Conservation (phyloP, 2,797 vertebrate species). For the Loris lydekkerianus region DNA sequence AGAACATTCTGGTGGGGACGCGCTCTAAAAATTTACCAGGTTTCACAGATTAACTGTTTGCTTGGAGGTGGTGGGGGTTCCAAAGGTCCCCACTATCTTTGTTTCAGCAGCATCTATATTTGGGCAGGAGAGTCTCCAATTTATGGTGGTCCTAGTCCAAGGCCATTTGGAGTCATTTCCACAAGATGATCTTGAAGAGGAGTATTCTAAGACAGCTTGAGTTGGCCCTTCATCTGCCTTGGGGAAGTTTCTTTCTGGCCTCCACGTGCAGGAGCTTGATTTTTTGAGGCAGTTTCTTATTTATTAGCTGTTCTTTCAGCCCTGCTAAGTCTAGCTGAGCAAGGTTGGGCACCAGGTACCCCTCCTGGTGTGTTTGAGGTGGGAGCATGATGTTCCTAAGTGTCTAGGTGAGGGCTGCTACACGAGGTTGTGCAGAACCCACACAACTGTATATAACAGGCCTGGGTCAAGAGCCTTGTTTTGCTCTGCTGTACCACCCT, state of each 20-base stretch:
- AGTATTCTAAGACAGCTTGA: not conserved
- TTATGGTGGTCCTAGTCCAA: not conserved
- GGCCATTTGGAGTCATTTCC: not conserved
- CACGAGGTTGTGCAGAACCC: not conserved
- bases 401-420: not conserved
- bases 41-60: not conserved
- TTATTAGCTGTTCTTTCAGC: not conserved
- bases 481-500: not conserved
- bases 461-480: not conserved
- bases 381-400: too few relatives aligned
- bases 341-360: not conserved
- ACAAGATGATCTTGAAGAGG: not conserved
- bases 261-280: not conserved
- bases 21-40: not conserved
- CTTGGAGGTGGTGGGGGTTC: too few relatives aligned
- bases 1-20: not conserved
- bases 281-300: not conserved
- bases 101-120: not conserved
- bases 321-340: not conserved
- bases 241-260: not conserved
- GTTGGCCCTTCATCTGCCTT: not conserved
- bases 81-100: not conserved
- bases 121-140: not conserved
- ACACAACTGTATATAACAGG: rapidly evolving
- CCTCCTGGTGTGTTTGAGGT: not conserved